Percentiles rank a stretch among this genome's conserved stretches.
Conservation (phyloP, 2,888 invertebrate species). For the Caenorhabditis sp. region DNA sequence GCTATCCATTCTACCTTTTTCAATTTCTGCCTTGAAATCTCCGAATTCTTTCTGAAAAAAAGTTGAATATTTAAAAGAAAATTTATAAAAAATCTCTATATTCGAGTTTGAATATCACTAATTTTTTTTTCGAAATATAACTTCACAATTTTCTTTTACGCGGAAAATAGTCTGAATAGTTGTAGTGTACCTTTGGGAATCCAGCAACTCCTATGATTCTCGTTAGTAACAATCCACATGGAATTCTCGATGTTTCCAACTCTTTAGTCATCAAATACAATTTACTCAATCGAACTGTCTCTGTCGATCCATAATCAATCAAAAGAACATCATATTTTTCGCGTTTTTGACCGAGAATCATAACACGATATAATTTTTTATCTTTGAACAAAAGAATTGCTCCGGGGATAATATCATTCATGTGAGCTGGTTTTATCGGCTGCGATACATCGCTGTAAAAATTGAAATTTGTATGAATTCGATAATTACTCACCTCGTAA, state of each 20-base stretch:
- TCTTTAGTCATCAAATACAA: background rate
- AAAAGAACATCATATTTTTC: background rate
- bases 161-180: too few species aligned
- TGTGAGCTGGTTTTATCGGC: background rate
- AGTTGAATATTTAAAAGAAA: too few species aligned
- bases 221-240: background rate
- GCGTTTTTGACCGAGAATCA: background rate
- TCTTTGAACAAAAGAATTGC: background rate
- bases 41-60: too few species aligned
- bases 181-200: background rate
- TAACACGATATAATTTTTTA: background rate
- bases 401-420: background rate
- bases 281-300: background rate
- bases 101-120: too few species aligned
- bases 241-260: background rate
- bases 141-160: too few species aligned
- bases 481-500: background rate
- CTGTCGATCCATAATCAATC: background rate
- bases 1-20: too few species aligned
- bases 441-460: background rate
- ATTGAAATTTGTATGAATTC: background rate
- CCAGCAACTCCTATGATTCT: background rate
- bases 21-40: too few species aligned
- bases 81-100: too few species aligned
- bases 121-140: too few species aligned